phyloP scores from a whole-genome alignment of 2,888 invertebrate species.

The Nomada ferruginata region DNA sequence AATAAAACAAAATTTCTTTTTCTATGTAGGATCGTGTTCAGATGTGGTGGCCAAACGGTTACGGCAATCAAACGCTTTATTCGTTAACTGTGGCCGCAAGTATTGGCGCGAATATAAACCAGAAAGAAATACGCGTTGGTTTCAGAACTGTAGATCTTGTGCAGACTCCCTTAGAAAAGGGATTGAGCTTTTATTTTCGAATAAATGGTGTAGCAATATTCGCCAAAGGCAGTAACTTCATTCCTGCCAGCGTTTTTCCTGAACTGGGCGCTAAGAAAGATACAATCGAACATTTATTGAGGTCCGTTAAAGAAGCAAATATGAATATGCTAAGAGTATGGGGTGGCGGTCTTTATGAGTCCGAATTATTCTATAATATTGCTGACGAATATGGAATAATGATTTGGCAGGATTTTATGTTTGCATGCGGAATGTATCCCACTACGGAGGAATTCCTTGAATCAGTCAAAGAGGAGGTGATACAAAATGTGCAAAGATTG shows the following conservation, averaged over 20 bases:
- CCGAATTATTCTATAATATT: slow-evolving; percentile 93
- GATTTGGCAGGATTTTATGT: slow-evolving; percentile 99
- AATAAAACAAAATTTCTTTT: slow-evolving; percentile 28
- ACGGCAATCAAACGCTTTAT: slow-evolving; percentile 92
- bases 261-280: slow-evolving; percentile 87
- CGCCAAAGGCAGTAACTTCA: slow-evolving; percentile 97
- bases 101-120: slow-evolving; percentile 77
- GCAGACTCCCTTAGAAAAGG: slow-evolving; percentile 89
- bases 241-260: slow-evolving; percentile 94
- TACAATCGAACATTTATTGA: slow-evolving; percentile 88
- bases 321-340: slow-evolving; percentile 98
- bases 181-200: slow-evolving; percentile 93
- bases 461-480: slow-evolving; percentile 90
- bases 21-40: slow-evolving; percentile 84
- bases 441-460: slow-evolving; percentile 89
- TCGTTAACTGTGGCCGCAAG: slow-evolving; percentile 86
- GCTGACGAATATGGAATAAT: slow-evolving; percentile 96
- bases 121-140: slow-evolving; percentile 89
- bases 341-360: slow-evolving; percentile 99
- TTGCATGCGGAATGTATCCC: slow-evolving; percentile 98
- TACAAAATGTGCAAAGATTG: slow-evolving; percentile 92
- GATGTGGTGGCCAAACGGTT: slow-evolving; percentile 98
- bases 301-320: slow-evolving; percentile 90
- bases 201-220: slow-evolving; percentile 95
- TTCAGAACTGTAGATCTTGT: slow-evolving; percentile 94